Evolutionary conservation across 2,113 vertebrate species (phyloP).

Genomic region (Nothocercus julius): DNA sequence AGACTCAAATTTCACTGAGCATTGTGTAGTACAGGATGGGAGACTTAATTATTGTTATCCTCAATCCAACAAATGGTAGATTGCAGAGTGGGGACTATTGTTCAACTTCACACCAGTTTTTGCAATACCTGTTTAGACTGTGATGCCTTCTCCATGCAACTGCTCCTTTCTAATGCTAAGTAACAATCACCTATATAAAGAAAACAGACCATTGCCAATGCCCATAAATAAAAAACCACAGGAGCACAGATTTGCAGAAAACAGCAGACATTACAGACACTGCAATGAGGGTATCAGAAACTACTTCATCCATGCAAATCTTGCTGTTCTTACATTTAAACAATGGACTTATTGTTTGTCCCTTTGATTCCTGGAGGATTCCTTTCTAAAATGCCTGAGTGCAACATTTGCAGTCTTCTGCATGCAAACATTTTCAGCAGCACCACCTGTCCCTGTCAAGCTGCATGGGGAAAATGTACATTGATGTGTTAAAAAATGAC

Average conservation of each 20-base stretch:
- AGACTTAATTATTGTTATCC: background rate
- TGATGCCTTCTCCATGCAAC: background rate
- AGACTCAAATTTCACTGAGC: background rate
- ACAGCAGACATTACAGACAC: background rate
- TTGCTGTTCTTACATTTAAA: background rate
- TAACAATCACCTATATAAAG: too few species aligned
- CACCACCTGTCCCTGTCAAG: constrained; percentile 49
- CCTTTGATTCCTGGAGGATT: background rate
- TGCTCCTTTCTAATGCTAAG: background rate
- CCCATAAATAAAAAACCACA: background rate
- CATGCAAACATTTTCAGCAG: background rate
- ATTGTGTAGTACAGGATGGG: fast-evolving
- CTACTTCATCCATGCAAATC: background rate
- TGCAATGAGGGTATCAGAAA: background rate
- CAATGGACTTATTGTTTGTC: background rate
- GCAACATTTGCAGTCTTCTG: background rate
- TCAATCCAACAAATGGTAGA: background rate
- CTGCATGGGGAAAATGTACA: background rate
- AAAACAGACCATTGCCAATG: background rate
- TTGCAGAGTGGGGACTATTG: background rate
- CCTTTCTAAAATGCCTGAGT: background rate
- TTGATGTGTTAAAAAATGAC: constrained; percentile 44
- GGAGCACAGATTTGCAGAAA: background rate
- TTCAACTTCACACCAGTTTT: background rate
- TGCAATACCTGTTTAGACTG: background rate